These are phyloP conservation scores for Hypothenemus hampei DNA, from an alignment of 1,140 invertebrate species.

Conservation along the genomic window DNA sequence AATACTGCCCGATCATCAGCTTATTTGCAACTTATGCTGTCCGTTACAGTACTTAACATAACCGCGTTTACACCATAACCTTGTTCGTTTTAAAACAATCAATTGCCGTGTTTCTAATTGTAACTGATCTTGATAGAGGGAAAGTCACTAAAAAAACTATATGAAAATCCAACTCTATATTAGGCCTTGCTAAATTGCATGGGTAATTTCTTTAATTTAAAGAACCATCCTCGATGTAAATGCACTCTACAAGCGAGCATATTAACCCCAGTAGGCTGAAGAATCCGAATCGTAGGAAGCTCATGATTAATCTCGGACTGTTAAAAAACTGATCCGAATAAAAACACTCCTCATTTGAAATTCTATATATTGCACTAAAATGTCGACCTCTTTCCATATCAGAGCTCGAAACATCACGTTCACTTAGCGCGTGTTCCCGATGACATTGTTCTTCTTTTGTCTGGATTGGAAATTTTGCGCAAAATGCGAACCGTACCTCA, in stretches of 20 bases:
- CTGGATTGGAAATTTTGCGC: no score
- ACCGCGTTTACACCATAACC: constrained; percentile 13
- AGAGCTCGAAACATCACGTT: no score
- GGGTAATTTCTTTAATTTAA: no score
- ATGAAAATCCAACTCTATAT: no score
- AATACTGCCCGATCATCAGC: constrained; percentile 18
- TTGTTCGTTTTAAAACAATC: no score
- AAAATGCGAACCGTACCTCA: no score
- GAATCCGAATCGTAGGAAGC: constrained; percentile 25
- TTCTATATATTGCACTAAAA: constrained; percentile 22
- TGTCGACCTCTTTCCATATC: constrained; percentile 24
- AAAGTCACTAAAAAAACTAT: no score
- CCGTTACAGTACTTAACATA: not conserved
- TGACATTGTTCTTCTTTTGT: no score
- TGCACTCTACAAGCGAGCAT: constrained; percentile 14
- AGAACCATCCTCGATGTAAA: constrained; percentile 2
- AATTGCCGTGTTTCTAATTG: no score
- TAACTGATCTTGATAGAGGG: no score
- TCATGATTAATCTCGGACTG: constrained; percentile 22
- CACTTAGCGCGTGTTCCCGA: no score
- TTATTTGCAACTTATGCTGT: constrained; percentile 12
- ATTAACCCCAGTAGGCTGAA: constrained; percentile 19
- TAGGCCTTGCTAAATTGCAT: no score
- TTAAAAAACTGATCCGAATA: constrained; percentile 11
- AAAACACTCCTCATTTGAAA: constrained; percentile 20